phyloP scores from a whole-genome alignment of 2,888 invertebrate species.

The Calameuta filiformis region DNA sequence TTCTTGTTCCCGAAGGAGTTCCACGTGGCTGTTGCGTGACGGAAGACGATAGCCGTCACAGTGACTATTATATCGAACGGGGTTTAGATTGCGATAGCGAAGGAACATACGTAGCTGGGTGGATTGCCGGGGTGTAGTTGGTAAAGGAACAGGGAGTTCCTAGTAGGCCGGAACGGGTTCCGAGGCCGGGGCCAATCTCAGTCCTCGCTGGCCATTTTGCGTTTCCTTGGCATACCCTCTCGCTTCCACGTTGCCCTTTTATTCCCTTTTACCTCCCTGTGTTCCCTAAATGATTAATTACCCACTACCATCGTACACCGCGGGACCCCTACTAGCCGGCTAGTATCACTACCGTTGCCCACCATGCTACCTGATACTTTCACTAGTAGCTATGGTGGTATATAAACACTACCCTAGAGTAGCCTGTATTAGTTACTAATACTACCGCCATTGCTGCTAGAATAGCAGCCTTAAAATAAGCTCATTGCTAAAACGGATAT shows the following conservation, averaged over 20 bases:
- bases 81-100: conserved; percentile 56
- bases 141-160: conserved; percentile 42
- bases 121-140: not conserved
- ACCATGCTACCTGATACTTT: not conserved
- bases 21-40: conserved; percentile 54
- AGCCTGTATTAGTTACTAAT: not conserved
- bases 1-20: not conserved
- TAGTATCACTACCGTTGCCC: not conserved
- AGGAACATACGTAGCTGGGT: conserved; percentile 4
- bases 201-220: conserved; percentile 54
- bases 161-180: conserved; percentile 39
- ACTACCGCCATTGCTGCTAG: not conserved
- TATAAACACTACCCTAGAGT: not conserved
- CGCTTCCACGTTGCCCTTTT: conserved; percentile 35
- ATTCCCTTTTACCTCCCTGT: conserved; percentile 29
- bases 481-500: conserved; percentile 63
- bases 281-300: conserved; percentile 62
- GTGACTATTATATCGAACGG: conserved; percentile 62
- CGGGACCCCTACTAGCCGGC: not conserved
- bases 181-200: conserved; percentile 46
- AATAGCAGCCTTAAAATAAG: conserved; percentile 39
- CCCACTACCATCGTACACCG: conserved; percentile 23
- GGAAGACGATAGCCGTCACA: conserved; percentile 60
- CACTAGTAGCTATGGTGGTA: not conserved
- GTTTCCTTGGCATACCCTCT: conserved; percentile 45